Evolutionary conservation across 2,113 vertebrate species (phyloP).

Genomic region (Carlito syrichta): DNA sequence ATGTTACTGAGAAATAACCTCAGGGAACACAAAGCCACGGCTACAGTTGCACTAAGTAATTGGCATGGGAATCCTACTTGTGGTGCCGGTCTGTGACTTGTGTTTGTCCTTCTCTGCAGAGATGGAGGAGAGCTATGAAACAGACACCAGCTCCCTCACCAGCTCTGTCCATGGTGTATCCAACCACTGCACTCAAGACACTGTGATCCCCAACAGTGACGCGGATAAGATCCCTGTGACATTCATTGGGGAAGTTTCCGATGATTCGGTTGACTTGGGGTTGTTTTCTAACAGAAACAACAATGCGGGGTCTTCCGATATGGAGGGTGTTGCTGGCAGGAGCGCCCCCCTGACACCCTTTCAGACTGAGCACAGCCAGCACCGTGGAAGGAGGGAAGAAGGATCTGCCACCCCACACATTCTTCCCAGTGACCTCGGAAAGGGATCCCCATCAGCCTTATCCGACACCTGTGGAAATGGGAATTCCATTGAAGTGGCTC

Average conservation of each 20-base stretch:
- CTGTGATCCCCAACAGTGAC: slow-evolving; percentile 69
- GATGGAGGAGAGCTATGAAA: slow-evolving; percentile 59
- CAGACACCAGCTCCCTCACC: slow-evolving; percentile 67
- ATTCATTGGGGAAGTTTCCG: slow-evolving; percentile 85
- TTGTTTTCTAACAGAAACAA: slow-evolving; percentile 85
- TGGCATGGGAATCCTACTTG: neutral
- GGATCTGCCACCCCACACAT: slow-evolving; percentile 24
- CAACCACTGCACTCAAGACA: neutral
- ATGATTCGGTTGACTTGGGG: slow-evolving; percentile 36
- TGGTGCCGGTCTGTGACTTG: neutral
- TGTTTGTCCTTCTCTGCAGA: slow-evolving; percentile 78
- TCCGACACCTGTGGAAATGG: neutral
- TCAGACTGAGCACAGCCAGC: slow-evolving; percentile 40
- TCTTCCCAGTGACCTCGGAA: slow-evolving; percentile 1
- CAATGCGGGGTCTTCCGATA: slow-evolving; percentile 80
- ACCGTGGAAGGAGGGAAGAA: slow-evolving; percentile 34
- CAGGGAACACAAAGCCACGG: neutral
- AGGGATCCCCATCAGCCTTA: neutral
- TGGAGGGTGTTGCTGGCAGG: neutral
- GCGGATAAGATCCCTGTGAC: slow-evolving; percentile 92
- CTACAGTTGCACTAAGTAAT: neutral
- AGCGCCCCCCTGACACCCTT: neutral
- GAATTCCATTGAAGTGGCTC: slow-evolving; percentile 11
- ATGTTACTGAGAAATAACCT: neutral
- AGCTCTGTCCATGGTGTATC: slow-evolving; percentile 42